Evolutionary conservation across 2,113 vertebrate species (phyloP), one percentile per base, ranked within the genome.

Genomic region (human): DNA sequence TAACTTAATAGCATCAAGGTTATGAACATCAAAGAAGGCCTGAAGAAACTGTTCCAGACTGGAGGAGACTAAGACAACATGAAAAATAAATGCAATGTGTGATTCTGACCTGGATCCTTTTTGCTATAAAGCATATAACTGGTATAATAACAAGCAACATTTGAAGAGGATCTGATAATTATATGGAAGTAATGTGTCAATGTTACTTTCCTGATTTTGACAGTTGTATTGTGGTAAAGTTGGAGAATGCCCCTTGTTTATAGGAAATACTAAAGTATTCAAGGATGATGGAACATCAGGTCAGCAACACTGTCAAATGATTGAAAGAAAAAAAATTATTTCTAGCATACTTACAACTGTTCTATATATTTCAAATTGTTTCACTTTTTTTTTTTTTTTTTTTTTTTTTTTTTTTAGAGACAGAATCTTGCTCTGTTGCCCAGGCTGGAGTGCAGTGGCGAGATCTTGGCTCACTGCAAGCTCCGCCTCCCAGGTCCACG

Each of bases 321-420:
- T 45, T 80, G 27, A 81, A 80, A 50, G 59, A 45, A 89, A 89
- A 50, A 55, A 55, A 45, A 89, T 38, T 85, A 43, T 35, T 84
- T 93, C 79, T 85, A 90, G 16, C 75, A 25, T 64, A 93, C 25
- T 78, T 92, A 35, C 30, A 92, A 88, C 59, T 95, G 64, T 85
- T 66, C 72, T 48, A 88, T 78, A 85, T 78, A 83, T 64, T 17
- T 95, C 40, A 93, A 50, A 79, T 76, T 76, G 73, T 43, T 89
- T 89, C 55, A 68, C 9, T 8, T 59, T 59, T 61, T 4, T 30
- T 16, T 25, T 59, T 59, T 59, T 59, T 59, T 59, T 23, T 38
- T 38, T 38, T 38, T 38, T 38, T 38, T 38, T 23, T 25, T 23
- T 59, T 61, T 61, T 25, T 25, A 18, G 52, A 55, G 52, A 55